Evolutionary conservation across 30 jellyfish, hydroid and myxozoan species (phyloP).

Genomic region (Pelagia noctiluca): DNA sequence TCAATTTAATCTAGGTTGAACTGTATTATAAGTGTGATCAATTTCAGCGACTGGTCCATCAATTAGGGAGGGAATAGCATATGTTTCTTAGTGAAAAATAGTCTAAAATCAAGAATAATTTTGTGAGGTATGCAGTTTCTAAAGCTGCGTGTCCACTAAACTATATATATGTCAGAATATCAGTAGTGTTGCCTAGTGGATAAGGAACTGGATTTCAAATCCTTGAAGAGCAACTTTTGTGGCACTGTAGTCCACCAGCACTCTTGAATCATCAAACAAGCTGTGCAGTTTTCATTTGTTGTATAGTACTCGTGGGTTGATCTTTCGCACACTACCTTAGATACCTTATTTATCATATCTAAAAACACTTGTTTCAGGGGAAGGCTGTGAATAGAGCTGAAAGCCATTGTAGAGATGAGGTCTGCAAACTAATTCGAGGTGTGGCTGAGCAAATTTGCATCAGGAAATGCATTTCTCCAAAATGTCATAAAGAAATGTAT

Average conservation of each 20-base stretch:
- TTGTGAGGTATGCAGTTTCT: too few species aligned
- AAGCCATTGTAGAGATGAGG: slow-evolving; percentile 43
- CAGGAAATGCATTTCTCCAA: slow-evolving; percentile 83
- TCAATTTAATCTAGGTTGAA: too few species aligned
- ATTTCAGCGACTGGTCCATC: too few species aligned
- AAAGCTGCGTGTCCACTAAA: too few species aligned
- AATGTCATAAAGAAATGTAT: slow-evolving; percentile 84
- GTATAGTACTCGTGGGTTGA: neutral
- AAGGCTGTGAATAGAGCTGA: slow-evolving; percentile 76
- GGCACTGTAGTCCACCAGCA: too few species aligned
- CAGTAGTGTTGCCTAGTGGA: neutral
- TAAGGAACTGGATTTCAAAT: neutral
- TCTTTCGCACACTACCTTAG: too few species aligned
- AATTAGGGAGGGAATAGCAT: too few species aligned
- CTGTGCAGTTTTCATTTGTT: neutral
- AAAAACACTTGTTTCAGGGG: slow-evolving; percentile 31
- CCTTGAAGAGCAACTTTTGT: neutral
- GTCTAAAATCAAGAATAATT: too few species aligned
- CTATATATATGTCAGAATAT: too few species aligned
- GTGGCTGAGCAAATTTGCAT: slow-evolving; percentile 63
- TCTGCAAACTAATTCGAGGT: slow-evolving; percentile 28
- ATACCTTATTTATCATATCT: neutral
- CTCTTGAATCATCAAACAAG: too few species aligned
- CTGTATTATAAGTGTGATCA: too few species aligned
- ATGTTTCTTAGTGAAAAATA: too few species aligned